Percentiles rank a stretch among this genome's conserved stretches.
These are phyloP conservation scores for Camponotus pennsylvanicus DNA, from an alignment of 1,140 invertebrate species.

Conservation along the genomic window DNA sequence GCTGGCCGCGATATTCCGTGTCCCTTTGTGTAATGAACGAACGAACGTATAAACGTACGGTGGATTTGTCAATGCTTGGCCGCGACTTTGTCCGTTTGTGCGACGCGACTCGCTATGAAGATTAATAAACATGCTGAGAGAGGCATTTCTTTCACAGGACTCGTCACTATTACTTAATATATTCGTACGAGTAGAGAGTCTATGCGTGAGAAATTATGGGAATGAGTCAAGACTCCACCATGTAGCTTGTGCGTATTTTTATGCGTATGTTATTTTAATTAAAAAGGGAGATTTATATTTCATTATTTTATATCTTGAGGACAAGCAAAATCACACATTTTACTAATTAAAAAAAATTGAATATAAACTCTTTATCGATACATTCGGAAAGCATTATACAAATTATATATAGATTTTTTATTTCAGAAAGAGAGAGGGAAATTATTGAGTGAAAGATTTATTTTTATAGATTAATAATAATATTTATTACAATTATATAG, in stretches of 20 bases:
- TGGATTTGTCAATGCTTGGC: conserved; percentile 39
- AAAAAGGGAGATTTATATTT: background rate
- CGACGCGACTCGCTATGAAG: conserved; percentile 52
- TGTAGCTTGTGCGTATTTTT: too few species aligned
- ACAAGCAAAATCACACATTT: background rate
- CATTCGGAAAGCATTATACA: background rate
- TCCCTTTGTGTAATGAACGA: conserved; percentile 44
- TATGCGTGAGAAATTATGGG: background rate
- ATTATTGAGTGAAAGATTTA: too few species aligned
- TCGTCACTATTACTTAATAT: background rate
- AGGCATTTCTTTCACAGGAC: conserved; percentile 13
- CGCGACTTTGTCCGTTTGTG: conserved; percentile 33
- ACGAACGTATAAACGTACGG: conserved; percentile 38
- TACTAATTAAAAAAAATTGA: background rate
- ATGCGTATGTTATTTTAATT: background rate
- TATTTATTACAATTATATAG: too few species aligned
- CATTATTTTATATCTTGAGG: background rate
- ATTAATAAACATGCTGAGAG: conserved; percentile 50
- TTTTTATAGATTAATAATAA: too few species aligned
- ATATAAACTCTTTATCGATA: background rate
- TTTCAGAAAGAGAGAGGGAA: too few species aligned
- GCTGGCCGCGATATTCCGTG: conserved; percentile 23
- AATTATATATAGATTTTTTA: background rate
- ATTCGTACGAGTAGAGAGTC: background rate
- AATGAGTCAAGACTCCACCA: background rate